Conservation (phyloP, 2,797 vertebrate genomes). For the Helicolenus hilgendorfi region DNA sequence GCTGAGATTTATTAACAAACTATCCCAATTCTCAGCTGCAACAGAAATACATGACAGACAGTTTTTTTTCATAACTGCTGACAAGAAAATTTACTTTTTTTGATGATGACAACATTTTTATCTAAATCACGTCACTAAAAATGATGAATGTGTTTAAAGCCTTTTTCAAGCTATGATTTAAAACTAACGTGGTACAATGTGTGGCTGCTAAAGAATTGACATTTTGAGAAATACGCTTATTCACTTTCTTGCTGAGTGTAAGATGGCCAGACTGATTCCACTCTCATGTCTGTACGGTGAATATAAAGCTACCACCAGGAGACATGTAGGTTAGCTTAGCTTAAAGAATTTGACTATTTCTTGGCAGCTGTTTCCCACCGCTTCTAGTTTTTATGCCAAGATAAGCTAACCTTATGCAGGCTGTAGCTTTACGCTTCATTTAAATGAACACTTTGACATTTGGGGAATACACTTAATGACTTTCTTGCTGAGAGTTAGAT, state of each 20-base stretch:
- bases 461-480: background rate
- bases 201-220: background rate
- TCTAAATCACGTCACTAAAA: background rate
- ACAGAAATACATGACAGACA: background rate
- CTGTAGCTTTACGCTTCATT: background rate
- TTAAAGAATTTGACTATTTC: background rate
- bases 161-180: background rate
- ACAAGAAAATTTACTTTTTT: background rate
- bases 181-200: background rate
- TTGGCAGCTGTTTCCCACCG: background rate
- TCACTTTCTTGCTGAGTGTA: background rate
- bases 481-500: background rate
- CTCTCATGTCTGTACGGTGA: background rate
- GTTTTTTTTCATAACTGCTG: background rate
- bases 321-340: background rate
- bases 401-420: background rate
- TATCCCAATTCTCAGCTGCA: background rate
- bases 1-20: background rate
- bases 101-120: background rate
- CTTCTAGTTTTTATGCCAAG: background rate
- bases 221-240: background rate
- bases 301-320: background rate
- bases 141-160: background rate
- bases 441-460: background rate
- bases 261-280: no score